phyloP scores from a whole-genome alignment of 2,113 vertebrate species.

The Piaya cayana region DNA sequence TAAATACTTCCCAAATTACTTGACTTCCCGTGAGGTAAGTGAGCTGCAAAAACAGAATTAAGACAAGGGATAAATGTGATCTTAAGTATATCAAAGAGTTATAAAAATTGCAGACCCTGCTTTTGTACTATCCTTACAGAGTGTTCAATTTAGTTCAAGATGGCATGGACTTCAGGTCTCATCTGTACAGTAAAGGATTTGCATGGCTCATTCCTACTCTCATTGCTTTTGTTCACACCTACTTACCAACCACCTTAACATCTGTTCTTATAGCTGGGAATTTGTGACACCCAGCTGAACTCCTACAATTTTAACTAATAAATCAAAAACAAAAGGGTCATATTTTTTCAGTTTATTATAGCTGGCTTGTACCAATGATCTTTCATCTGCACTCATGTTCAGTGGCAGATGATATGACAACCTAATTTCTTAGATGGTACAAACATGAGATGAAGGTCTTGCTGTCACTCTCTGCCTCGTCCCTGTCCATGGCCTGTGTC shows the following conservation, averaged over 20 bases:
- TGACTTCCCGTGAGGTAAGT: neutral
- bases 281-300: neutral
- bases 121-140: neutral
- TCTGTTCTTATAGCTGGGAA: neutral
- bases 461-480: neutral
- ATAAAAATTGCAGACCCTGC: neutral
- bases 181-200: neutral
- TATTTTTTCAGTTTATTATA: neutral
- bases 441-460: neutral
- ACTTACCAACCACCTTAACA: neutral
- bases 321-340: neutral
- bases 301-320: neutral
- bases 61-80: neutral
- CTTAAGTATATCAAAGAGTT: neutral
- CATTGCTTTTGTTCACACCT: neutral
- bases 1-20: neutral
- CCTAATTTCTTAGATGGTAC: fast-evolving
- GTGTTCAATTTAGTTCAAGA: neutral
- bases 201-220: neutral
- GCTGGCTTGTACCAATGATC: neutral
- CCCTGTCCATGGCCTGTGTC: neutral
- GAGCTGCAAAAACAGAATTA: neutral
- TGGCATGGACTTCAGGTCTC: neutral
- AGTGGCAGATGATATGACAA: neutral
- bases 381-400: neutral